phyloP scores from a whole-genome alignment of 2,797 vertebrate genomes.

The Acipenser transmontanus region DNA sequence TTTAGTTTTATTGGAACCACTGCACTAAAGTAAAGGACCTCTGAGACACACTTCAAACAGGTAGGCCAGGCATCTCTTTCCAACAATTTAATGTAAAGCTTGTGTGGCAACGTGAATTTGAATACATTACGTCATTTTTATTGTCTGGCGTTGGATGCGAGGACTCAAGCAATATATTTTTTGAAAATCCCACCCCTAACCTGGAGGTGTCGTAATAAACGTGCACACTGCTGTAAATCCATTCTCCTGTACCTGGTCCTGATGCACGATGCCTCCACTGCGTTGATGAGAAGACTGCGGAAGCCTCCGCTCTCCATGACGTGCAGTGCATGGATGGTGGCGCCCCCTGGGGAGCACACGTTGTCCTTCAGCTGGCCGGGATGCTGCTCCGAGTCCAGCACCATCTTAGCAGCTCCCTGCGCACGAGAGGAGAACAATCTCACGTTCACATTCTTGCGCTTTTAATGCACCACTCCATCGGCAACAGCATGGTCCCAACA shows the following conservation, averaged over 20 bases:
- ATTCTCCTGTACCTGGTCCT: constrained; percentile 67
- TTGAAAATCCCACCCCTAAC: not conserved
- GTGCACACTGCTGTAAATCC: too few relatives aligned
- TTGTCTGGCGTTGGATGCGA: too few relatives aligned
- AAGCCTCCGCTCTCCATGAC: constrained; percentile 90
- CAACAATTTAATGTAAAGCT: too few relatives aligned
- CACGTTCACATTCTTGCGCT: not conserved
- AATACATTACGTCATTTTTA: too few relatives aligned
- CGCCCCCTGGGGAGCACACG: constrained; percentile 87
- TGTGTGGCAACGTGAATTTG: too few relatives aligned
- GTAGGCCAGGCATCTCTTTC: too few relatives aligned
- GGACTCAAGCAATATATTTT: not conserved
- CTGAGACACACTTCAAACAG: too few relatives aligned
- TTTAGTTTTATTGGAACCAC: too few relatives aligned
- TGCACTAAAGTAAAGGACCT: too few relatives aligned
- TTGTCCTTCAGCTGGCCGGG: constrained; percentile 93
- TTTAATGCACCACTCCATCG: not conserved
- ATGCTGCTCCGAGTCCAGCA: constrained; percentile 84
- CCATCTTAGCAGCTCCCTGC: constrained; percentile 88
- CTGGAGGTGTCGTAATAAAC: too few relatives aligned
- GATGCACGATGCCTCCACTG: constrained; percentile 88
- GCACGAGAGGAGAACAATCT: not conserved
- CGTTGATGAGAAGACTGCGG: constrained; percentile 88
- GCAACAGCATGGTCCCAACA: not conserved
- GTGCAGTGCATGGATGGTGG: constrained; percentile 90